phyloP scores from a whole-genome alignment of 2,888 invertebrate species.

The Amphipoea oculea region DNA sequence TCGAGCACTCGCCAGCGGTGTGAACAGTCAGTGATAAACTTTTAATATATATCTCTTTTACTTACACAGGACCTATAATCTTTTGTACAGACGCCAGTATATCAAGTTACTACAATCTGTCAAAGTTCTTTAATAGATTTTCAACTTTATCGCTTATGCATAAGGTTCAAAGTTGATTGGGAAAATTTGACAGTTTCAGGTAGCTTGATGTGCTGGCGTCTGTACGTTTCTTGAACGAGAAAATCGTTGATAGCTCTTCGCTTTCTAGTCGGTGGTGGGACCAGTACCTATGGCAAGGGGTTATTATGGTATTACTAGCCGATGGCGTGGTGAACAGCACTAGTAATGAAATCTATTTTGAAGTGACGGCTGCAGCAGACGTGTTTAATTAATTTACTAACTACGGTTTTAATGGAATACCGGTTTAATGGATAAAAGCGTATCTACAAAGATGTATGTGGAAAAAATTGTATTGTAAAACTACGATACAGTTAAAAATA shows the following conservation, averaged over 20 bases:
- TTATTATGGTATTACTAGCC: conserved; percentile 25
- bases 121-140: too few species aligned
- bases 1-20: not conserved
- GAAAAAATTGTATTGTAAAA: not conserved
- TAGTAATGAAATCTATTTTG: conserved; percentile 23
- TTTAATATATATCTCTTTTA: not conserved
- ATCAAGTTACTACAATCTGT: too few species aligned
- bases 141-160: too few species aligned
- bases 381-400: not conserved
- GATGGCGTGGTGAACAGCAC: conserved; percentile 11
- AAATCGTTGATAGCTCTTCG: too few species aligned
- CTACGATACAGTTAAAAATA: not conserved
- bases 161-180: too few species aligned
- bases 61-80: not conserved
- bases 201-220: too few species aligned
- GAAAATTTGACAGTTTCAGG: too few species aligned
- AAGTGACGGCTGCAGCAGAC: not conserved
- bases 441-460: not conserved
- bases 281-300: not conserved
- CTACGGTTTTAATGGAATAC: not conserved
- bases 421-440: not conserved
- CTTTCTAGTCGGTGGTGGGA: too few species aligned
- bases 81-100: too few species aligned
- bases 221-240: not conserved
- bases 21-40: not conserved